Evolutionary conservation across 1,140 invertebrate genomes (phyloP), one percentile per base, ranked within the genome.

Genomic region (Asobara japonica): DNA sequence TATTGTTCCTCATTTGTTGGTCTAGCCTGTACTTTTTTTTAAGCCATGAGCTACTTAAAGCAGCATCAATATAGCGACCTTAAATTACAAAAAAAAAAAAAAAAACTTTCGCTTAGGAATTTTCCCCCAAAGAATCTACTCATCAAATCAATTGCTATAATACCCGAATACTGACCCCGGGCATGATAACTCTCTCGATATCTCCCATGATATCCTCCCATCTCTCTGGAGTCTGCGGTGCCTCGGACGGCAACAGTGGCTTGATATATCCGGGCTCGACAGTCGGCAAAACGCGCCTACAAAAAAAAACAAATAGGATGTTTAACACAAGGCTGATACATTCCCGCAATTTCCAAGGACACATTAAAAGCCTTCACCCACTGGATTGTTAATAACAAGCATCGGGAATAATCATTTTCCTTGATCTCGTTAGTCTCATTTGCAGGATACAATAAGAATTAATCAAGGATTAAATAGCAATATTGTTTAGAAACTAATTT

Each of bases 171-270:
- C 86, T 89, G 86, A 91, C 93, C 1, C 97, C 97, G 4, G 97
- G 97, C 97, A 98, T 98, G 61, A 98, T 96, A n/a, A 98, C 93
- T 41, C 92, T 88, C 85, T 98, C 96, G 56, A 98, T 91, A 82
- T 98, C 97, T 10, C 88, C 87, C 91, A 98, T 96, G 33, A 98
- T 93, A 73, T 94, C 93, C 71, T 95, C 90, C 96, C 97, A 99
- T 36, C 90, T 89, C 82, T 99, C 97, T 0, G 94, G 91, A 67
- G 91, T 88, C 71, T 92, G 88, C 0, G 97, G 97, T 0, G 96
- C 96, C 61, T 90, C 89, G 27, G 92, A 89, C 0, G 97, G 96
- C 38, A 98, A 90, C 27, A 98, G 82, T 0, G 94, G 92, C 61
- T 94, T 90, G 75, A 98, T 89, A 80, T 96, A 96, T 2, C 95